Percentiles rank a stretch among this genome's conserved stretches.
phyloP scores from a whole-genome alignment of 2,888 invertebrate species.

The Drosophila macrothrix region DNA sequence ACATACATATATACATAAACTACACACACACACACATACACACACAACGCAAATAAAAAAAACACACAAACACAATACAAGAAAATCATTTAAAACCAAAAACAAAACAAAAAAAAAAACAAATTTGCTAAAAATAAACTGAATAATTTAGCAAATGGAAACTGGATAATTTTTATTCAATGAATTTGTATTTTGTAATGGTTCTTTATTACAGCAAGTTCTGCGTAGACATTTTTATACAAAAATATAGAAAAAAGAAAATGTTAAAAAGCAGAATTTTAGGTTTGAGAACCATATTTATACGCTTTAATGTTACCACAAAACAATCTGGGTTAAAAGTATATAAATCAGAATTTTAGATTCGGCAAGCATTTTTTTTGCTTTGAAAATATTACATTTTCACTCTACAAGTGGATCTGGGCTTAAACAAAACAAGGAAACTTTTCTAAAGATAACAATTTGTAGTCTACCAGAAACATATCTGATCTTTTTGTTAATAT shows the following conservation, averaged over 20 bases:
- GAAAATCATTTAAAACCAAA: slow-evolving; percentile 46
- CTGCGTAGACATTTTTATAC: too few species aligned
- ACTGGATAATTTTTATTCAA: slow-evolving; percentile 26
- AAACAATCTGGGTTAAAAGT: too few species aligned
- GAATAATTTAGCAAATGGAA: slow-evolving; percentile 76
- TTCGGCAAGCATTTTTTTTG: too few species aligned
- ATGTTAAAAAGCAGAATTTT: accelerated
- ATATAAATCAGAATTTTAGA: too few species aligned
- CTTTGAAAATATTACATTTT: too few species aligned
- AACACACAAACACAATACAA: slow-evolving; percentile 40
- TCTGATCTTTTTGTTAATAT: not conserved
- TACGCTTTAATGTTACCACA: not conserved
- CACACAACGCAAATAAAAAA: not conserved
- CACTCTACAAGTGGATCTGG: not conserved
- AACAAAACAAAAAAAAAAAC: slow-evolving; percentile 42
- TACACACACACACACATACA: slow-evolving; percentile 30
- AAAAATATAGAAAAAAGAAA: not conserved
- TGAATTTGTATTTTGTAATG: not conserved
- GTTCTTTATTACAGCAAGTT: not conserved
- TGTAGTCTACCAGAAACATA: not conserved
- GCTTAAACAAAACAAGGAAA: not conserved
- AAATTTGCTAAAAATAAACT: slow-evolving; percentile 77
- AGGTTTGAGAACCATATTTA: not conserved
- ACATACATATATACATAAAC: slow-evolving; percentile 60
- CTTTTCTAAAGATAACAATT: not conserved